Evolutionary conservation across 2,113 vertebrate genomes (phyloP).

Genomic region (Sclerurus mexicanus): DNA sequence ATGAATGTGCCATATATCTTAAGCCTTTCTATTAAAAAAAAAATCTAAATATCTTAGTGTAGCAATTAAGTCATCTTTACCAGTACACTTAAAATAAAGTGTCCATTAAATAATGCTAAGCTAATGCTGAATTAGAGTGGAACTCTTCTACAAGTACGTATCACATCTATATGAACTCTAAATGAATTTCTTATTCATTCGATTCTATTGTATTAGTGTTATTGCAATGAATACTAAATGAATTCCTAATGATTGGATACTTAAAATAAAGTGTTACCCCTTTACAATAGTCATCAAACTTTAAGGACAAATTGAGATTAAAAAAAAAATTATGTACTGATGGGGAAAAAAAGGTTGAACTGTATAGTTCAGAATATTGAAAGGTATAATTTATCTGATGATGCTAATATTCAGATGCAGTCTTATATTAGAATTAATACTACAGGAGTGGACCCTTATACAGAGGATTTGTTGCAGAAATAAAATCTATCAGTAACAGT

Average conservation of each 20-base stretch:
- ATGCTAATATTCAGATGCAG: constrained; percentile 71
- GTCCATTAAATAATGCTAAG: constrained; percentile 60
- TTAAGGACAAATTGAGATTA: constrained; percentile 40
- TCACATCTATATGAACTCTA: constrained; percentile 53
- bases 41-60: neutral
- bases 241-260: constrained; percentile 72
- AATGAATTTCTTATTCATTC: constrained; percentile 66
- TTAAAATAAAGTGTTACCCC: constrained; percentile 71
- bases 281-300: constrained; percentile 65
- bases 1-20: neutral
- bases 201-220: constrained; percentile 68
- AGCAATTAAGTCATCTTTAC: constrained; percentile 49
- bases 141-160: constrained; percentile 56
- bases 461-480: constrained; percentile 78
- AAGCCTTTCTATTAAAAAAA: neutral
- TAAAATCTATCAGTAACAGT: constrained; percentile 81
- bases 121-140: constrained; percentile 35
- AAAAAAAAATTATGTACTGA: constrained; percentile 9
- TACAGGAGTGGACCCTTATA: constrained; percentile 70
- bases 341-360: neutral
- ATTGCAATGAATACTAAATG: constrained; percentile 70
- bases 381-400: constrained; percentile 69
- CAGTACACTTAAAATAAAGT: constrained; percentile 56
- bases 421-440: constrained; percentile 72
- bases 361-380: constrained; percentile 28